Percentiles rank a stretch among this genome's conserved stretches.
Conservation (phyloP, 1,140 invertebrate genomes). For the Diachasma alloeum region DNA sequence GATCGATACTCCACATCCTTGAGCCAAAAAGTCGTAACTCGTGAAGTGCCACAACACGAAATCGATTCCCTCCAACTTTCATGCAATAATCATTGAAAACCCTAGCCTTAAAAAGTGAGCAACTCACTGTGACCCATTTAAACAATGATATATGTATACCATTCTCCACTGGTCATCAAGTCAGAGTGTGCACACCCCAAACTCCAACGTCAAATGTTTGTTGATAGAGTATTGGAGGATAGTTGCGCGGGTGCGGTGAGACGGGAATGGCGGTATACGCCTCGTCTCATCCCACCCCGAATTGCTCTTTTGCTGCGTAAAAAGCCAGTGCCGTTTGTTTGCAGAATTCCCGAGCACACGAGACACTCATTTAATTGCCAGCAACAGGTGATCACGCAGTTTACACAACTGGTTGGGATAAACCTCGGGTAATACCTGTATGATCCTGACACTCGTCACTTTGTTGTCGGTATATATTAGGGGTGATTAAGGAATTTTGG, state of each 20-base stretch:
- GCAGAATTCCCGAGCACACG: constrained; percentile 1
- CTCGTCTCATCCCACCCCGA: neutral
- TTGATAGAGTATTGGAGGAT: neutral
- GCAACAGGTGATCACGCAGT: constrained; percentile 21
- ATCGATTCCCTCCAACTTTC: too few relatives aligned
- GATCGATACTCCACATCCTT: too few relatives aligned
- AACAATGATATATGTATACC: neutral
- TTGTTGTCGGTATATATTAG: neutral
- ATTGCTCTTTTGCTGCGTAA: constrained; percentile 6
- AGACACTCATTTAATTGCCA: constrained; percentile 21
- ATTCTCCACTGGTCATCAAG: too few relatives aligned
- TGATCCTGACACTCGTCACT: neutral
- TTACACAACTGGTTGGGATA: neutral
- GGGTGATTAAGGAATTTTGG: neutral
- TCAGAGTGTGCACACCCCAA: neutral
- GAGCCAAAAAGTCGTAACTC: too few relatives aligned
- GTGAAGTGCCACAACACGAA: too few relatives aligned
- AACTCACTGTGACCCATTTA: neutral
- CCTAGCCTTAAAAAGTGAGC: neutral
- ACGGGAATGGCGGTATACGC: neutral
- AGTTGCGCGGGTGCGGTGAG: neutral
- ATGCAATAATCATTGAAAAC: neutral
- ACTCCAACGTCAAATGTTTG: neutral
- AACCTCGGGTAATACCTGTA: neutral
- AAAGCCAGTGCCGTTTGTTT: neutral